A percentile compares a stretch with the other conserved stretches of the same genome.
Evolutionary conservation across 2,113 vertebrate genomes (phyloP).

Genomic region (Ptilorrhoa leucosticta): DNA sequence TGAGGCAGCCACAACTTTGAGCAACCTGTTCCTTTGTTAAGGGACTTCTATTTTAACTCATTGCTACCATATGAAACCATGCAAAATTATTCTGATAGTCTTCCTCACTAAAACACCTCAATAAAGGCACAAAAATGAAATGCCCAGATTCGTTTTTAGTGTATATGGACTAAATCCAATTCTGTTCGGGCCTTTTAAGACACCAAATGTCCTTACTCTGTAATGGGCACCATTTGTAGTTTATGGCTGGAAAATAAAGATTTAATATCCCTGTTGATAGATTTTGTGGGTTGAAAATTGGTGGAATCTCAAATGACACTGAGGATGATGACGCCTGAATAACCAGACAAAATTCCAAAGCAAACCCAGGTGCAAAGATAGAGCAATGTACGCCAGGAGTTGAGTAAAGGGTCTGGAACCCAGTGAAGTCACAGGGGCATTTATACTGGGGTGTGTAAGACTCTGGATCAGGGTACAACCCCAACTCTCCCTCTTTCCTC

Average conservation of each 20-base stretch:
- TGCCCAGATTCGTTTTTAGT: not conserved
- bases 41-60: not conserved
- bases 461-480: not conserved
- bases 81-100: not conserved
- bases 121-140: not conserved
- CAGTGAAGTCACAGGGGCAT: rapidly evolving
- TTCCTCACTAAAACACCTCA: not conserved
- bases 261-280: not conserved
- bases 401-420: rapidly evolving
- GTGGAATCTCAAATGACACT: not conserved
- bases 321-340: not conserved
- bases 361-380: not conserved
- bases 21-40: not conserved
- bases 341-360: not conserved
- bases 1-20: not conserved
- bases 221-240: not conserved
- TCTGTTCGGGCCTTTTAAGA: not conserved
- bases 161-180: not conserved
- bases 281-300: not conserved
- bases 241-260: not conserved
- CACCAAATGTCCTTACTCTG: rapidly evolving
- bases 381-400: not conserved
- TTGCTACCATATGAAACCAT: not conserved
- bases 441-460: not conserved
- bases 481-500: not conserved